Base-by-base conservation (phyloP, 2,113 vertebrate species). In the Brevimyrus niger region DNA sequence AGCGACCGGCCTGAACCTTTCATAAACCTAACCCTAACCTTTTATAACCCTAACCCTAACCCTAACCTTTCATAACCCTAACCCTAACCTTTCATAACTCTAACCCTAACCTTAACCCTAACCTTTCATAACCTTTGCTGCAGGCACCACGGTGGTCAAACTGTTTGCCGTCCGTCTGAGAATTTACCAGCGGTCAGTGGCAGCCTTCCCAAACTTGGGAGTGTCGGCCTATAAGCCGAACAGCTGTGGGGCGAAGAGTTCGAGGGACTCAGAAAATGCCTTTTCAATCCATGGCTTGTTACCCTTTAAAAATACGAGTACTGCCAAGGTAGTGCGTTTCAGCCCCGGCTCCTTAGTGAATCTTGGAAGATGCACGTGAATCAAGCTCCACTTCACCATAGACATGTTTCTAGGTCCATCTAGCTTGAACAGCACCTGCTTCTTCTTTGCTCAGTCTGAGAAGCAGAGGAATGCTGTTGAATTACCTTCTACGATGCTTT, bases 401-500 rank as follows among this genome's bases (percentile, higher is more conserved):
- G n/a, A 23, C 23, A 23, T n/a, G 83, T 47, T 85, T 85, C 44
- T 7, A 50, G 83, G 83, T 27, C 69, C 27, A 50, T n/a, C 4
- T 27, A 15, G 88, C 13, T 17, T 50, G 65, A 76, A n/a, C 11
- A 85, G 46, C 44, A 10, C 21, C 50, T 51, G 13, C n/a, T 17
- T 86, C 85, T 87, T 58, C 35, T 44, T 3, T 3, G 17, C 11
- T 35, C 21, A 51, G 47, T 61, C 61, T 82, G 65, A 15, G 87
- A 76, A 47, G 38, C 0, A 27, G 87, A 84, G 27, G 44, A 42
- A 69, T 23, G 76, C 6, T 87, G 27, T 55, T 21, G 44, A 46
- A 21, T 42, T 97, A 98, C 98, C 98, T 96, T 96, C 93, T 88
- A 97, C 95, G 69, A 98, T 94, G 76, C 93, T 94, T n/a, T 96